phyloP scores from a whole-genome alignment of 1,140 invertebrate genomes.

The Drosophila takahashii region DNA sequence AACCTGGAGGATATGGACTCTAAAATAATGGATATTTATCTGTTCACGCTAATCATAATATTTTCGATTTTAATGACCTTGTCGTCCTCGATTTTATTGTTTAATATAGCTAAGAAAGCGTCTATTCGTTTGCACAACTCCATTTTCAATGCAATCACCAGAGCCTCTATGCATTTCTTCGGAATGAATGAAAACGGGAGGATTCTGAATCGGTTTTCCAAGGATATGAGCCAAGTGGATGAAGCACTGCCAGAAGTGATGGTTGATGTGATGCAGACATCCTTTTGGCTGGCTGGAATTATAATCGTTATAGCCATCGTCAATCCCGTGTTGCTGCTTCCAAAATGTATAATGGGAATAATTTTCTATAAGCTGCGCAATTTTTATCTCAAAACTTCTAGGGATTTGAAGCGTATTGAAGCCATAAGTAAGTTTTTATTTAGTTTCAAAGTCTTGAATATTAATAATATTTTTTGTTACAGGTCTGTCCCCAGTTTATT shows the following conservation, averaged over 20 bases:
- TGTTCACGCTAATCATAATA: slow-evolving; percentile 87
- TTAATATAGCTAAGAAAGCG: slow-evolving; percentile 89
- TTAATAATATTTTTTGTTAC: not conserved
- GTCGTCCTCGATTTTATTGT: slow-evolving; percentile 88
- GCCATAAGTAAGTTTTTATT: slow-evolving; percentile 90
- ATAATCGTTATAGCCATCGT: slow-evolving; percentile 91
- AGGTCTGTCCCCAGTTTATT: slow-evolving; percentile 93
- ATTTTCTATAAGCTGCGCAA: slow-evolving; percentile 91
- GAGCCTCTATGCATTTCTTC: slow-evolving; percentile 93
- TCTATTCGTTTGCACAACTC: slow-evolving; percentile 90
- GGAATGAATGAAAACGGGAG: slow-evolving; percentile 91
- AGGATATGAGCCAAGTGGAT: slow-evolving; percentile 94
- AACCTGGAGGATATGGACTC: slow-evolving; percentile 38
- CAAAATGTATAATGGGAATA: slow-evolving; percentile 88
- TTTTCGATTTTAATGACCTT: slow-evolving; percentile 87
- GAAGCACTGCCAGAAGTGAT: slow-evolving; percentile 91
- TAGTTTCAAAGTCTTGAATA: not conserved
- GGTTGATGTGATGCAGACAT: slow-evolving; percentile 91
- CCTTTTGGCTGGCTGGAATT: slow-evolving; percentile 90
- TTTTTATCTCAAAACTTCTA: slow-evolving; percentile 92
- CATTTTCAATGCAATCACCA: slow-evolving; percentile 91
- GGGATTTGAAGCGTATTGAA: slow-evolving; percentile 95
- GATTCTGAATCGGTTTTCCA: slow-evolving; percentile 92
- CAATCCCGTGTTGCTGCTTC: slow-evolving; percentile 91
- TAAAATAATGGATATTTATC: slow-evolving; percentile 74